Evolutionary conservation across 2,797 vertebrate genomes (phyloP).

Genomic region (Lithobates sylvaticus): DNA sequence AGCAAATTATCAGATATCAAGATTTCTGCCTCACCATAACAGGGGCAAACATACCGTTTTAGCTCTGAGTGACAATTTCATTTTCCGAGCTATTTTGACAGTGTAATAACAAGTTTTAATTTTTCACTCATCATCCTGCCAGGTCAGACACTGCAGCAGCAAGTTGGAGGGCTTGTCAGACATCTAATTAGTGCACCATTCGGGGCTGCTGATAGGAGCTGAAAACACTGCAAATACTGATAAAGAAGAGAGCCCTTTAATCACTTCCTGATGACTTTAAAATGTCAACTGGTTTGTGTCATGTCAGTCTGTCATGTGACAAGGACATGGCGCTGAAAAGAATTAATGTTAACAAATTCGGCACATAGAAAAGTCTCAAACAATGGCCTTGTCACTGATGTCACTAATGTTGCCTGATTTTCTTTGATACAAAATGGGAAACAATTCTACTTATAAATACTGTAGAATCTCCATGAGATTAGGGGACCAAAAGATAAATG

Average conservation of each 20-base stretch:
- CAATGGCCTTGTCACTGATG: conserved; percentile 67
- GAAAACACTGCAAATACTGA: conserved; percentile 72
- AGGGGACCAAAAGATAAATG: neutral
- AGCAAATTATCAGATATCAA: neutral
- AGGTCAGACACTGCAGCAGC: conserved; percentile 65
- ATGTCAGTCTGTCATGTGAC: conserved; percentile 70
- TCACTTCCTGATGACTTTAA: conserved; percentile 72
- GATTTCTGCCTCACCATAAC: neutral
- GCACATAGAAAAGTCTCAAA: conserved; percentile 66
- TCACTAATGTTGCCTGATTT: conserved; percentile 65
- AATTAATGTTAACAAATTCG: conserved; percentile 71
- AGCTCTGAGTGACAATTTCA: conserved; percentile 68
- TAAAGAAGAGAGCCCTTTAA: conserved; percentile 72
- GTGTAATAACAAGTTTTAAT: conserved; percentile 66
- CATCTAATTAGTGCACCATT: conserved; percentile 76
- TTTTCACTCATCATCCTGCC: conserved; percentile 68
- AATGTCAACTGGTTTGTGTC: conserved; percentile 67
- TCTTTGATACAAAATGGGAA: conserved; percentile 63
- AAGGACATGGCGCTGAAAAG: conserved; percentile 64
- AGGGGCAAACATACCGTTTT: conserved; percentile 49
- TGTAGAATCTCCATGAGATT: conserved; percentile 57
- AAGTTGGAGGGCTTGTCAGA: conserved; percentile 66
- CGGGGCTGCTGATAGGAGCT: conserved; percentile 69
- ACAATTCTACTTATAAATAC: conserved; percentile 58
- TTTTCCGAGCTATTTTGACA: conserved; percentile 62